phyloP scores from a whole-genome alignment of 1,140 invertebrate species.

The Panagrolaimus sp. region DNA sequence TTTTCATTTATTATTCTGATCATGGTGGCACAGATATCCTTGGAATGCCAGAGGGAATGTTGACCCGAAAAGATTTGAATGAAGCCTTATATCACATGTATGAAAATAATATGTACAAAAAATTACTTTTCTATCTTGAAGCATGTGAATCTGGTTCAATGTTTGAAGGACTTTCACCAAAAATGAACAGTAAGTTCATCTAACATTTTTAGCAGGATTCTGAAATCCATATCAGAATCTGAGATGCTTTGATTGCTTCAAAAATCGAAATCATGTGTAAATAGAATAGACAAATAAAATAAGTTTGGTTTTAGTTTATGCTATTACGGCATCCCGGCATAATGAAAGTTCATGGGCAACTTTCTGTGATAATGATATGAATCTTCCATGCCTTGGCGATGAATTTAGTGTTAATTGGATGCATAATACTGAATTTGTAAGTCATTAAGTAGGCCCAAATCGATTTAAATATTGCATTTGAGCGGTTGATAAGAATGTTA shows the following conservation, averaged over 20 bases:
- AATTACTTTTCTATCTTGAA: slow-evolving; percentile 62
- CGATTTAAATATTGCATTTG: too few species aligned
- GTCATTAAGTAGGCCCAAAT: too few species aligned
- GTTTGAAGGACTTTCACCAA: slow-evolving; percentile 61
- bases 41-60: slow-evolving; percentile 2
- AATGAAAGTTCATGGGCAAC: slow-evolving; percentile 18
- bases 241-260: too few species aligned
- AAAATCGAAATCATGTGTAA: too few species aligned
- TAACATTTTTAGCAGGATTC: background rate
- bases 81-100: slow-evolving; percentile 14
- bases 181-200: slow-evolving; percentile 41
- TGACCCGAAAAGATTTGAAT: slow-evolving; percentile 8
- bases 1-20: slow-evolving; percentile 14
- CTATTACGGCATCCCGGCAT: background rate
- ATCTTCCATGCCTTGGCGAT: slow-evolving; percentile 2
- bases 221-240: too few species aligned
- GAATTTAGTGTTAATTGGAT: slow-evolving; percentile 20
- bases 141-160: slow-evolving; percentile 69
- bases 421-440: background rate
- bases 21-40: slow-evolving; percentile 17
- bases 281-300: too few species aligned
- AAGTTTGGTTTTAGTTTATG: background rate
- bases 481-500: too few species aligned
- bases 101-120: slow-evolving; percentile 11
- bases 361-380: background rate